Conservation (phyloP, 2,888 invertebrate species). For the Ophion slaviceki region DNA sequence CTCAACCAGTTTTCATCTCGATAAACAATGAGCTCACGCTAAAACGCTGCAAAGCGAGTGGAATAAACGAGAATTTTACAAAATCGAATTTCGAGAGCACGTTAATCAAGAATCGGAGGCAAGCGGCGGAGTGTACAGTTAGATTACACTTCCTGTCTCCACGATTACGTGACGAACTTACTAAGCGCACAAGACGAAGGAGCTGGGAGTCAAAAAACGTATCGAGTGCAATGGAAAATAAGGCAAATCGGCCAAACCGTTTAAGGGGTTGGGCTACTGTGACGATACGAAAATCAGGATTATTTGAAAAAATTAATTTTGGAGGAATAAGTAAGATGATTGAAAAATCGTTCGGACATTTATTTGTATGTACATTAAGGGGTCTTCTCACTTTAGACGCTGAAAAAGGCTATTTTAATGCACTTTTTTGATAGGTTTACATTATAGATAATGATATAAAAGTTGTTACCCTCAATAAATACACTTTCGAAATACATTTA, state of each 20-base stretch:
- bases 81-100: conserved; percentile 3
- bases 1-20: conserved; percentile 54
- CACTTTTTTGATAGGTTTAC: no score
- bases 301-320: not conserved
- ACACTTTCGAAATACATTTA: no score
- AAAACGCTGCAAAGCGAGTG: not conserved
- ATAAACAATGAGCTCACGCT: not conserved
- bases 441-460: no score
- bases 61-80: not conserved
- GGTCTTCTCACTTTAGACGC: no score
- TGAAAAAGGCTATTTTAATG: no score
- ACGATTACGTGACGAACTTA: conserved; percentile 38
- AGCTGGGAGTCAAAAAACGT: not conserved
- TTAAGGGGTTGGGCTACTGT: no score
- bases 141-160: conserved; percentile 65
- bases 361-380: no score
- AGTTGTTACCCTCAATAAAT: no score
- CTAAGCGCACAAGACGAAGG: conserved; percentile 16
- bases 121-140: conserved; percentile 55
- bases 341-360: no score
- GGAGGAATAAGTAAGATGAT: not conserved
- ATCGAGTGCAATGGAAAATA: not conserved
- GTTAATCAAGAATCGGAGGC: conserved; percentile 33
- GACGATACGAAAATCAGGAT: no score
- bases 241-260: not conserved